A percentile compares a stretch with the other conserved stretches of the same genome.
These are phyloP conservation scores for Blera fallax DNA, from an alignment of 2,888 invertebrate genomes.

Conservation along the genomic window DNA sequence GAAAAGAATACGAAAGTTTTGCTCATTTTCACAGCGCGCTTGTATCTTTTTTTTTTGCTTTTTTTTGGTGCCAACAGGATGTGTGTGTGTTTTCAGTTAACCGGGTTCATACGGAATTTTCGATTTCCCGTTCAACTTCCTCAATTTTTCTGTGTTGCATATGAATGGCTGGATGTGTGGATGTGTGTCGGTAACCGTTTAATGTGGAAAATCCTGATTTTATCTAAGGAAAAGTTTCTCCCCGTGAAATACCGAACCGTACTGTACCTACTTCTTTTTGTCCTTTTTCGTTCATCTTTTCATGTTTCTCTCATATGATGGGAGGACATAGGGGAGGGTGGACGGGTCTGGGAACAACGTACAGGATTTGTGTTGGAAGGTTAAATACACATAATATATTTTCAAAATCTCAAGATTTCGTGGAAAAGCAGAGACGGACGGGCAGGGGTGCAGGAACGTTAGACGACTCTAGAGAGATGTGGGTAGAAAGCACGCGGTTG, in stretches of 20 bases:
- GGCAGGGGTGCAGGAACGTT: no score
- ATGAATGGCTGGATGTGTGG: neutral
- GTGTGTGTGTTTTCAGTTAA: neutral
- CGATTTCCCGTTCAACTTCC: slow-evolving; percentile 69
- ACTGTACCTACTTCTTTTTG: neutral
- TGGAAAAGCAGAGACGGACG: neutral
- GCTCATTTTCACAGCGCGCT: neutral
- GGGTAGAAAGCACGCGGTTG: neutral
- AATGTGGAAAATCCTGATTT: slow-evolving; percentile 64
- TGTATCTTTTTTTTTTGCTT: neutral
- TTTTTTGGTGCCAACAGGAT: neutral
- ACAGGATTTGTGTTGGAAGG: slow-evolving; percentile 58
- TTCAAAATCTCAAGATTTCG: slow-evolving; percentile 51
- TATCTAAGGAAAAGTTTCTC: slow-evolving; percentile 53
- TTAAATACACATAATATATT: slow-evolving; percentile 67
- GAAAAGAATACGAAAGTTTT: slow-evolving; percentile 33
- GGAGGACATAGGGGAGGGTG: neutral
- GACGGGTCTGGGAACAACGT: neutral
- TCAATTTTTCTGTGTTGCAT: slow-evolving; percentile 1
- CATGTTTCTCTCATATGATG: neutral
- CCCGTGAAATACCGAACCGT: slow-evolving; percentile 29
- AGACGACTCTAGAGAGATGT: neutral
- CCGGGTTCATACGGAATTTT: slow-evolving; percentile 57
- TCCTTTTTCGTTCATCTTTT: slow-evolving; percentile 36
- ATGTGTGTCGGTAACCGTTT: slow-evolving; percentile 43